Base-by-base conservation (phyloP, 2,888 invertebrate genomes). In the Drosophila demipolita region DNA sequence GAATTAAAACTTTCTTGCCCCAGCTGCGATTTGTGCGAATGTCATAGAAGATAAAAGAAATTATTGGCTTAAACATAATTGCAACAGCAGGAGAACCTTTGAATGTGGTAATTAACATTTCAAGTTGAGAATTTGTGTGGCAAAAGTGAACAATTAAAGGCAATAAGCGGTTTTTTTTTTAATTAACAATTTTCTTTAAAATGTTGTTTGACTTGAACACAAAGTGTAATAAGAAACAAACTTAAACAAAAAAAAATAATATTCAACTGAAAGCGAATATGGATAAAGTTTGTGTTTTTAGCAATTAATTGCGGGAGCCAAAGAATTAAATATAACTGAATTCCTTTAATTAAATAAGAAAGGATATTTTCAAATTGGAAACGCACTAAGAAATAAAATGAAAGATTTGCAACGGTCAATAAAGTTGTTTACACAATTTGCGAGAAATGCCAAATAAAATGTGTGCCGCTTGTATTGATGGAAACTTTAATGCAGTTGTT, bases 1-100 rank as follows among this genome's bases (percentile, higher is more conserved):
- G 52, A 66, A 75, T 78, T 77, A 62, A 71, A 78, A 77, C 50
- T 73, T 76, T 76, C 38, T 26, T 59, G 59, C 53, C 53, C 53
- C 38, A 23, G 42, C 49, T 60, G 48, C 55, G 26, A 73, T 65
- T 76, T 59, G 36, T 53, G 52, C 53, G 66, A 69, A 66, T 70
- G 66, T 66, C 58, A 65, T 53, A 48, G 58, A 58, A 67, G 57
- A 70, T 42, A 58, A 23, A 49, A 52, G 23, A 48, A 65, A 45
- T 66, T 71, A 78, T 74, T 54, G 36, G 35, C 7, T 52, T 12
- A 38, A 60, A 29, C 35, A 52, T n/a, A 66, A 45, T 54, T 26
- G 36, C 36, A n/a, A 11, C 26, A 66, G 49, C 20, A 38, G 17
- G 32, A 35, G 38, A 32, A 40, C 20, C 49, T 26, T 45, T 38